Evolutionary conservation across 37 sponge, comb jelly and placozoan species (phyloP).

Genomic region (Cliona cf. orientalis): DNA sequence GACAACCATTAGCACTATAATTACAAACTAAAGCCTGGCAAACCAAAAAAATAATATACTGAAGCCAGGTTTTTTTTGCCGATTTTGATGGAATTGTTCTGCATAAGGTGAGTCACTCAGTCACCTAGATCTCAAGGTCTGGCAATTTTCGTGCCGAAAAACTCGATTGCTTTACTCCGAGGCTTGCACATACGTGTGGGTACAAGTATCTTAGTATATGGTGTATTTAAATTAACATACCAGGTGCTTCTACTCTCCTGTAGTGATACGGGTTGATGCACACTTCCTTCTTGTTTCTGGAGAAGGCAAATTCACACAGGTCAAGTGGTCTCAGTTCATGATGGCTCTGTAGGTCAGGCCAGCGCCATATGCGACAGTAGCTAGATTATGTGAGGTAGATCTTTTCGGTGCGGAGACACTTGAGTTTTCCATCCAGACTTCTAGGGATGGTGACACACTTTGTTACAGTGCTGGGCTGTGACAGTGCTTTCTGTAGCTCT

Average conservation of each 20-base stretch:
- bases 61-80: not conserved
- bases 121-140: too few species aligned
- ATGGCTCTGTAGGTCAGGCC: constrained; percentile 97
- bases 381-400: constrained; percentile 95
- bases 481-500: constrained; percentile 91
- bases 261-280: constrained; percentile 98
- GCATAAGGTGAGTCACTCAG: too few species aligned
- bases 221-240: constrained; percentile 56
- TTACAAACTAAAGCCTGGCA: too few species aligned
- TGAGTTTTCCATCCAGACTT: constrained; percentile 91
- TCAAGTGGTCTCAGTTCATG: constrained; percentile 94
- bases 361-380: constrained; percentile 97
- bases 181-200: not conserved
- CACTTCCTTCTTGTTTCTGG: constrained; percentile 90
- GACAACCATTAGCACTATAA: too few species aligned
- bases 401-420: constrained; percentile 97
- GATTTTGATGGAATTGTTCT: not conserved
- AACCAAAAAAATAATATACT: not conserved
- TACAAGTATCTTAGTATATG: not conserved
- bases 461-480: constrained; percentile 71
- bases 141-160: too few species aligned
- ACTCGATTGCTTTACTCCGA: too few species aligned
- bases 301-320: constrained; percentile 92
- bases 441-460: constrained; percentile 93
- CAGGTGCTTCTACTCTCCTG: constrained; percentile 88